A percentile compares a stretch with the other conserved stretches of the same genome.
These are phyloP conservation scores for Autographa pulchrina DNA, from an alignment of 2,888 invertebrate genomes.

Conservation along the genomic window DNA sequence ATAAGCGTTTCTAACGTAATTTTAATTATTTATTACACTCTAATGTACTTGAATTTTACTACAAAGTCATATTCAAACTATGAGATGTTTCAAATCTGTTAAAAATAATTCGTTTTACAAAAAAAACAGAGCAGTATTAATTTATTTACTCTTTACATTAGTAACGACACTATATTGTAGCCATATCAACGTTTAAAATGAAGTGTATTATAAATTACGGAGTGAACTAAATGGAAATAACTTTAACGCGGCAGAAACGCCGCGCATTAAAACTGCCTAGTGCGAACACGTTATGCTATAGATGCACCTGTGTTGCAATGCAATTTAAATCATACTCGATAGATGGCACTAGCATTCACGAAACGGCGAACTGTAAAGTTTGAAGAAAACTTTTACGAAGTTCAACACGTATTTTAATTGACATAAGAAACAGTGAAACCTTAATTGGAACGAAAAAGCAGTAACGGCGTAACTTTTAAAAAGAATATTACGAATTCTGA, in stretches of 20 bases:
- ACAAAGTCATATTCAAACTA: too few relatives aligned
- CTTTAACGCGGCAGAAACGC: neutral
- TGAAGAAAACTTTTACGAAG: neutral
- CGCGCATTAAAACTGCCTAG: neutral
- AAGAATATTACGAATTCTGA: neutral
- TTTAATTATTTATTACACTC: neutral
- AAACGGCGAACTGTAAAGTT: neutral
- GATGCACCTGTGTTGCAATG: neutral
- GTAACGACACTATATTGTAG: too few relatives aligned
- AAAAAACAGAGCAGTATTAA: too few relatives aligned
- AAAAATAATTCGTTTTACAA: too few relatives aligned
- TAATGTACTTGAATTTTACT: neutral
- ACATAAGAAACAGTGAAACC: neutral
- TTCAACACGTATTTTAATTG: neutral
- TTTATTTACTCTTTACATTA: too few relatives aligned
- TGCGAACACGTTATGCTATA: constrained; percentile 3
- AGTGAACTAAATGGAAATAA: too few relatives aligned
- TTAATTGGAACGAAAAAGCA: neutral
- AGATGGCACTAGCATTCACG: constrained; percentile 29
- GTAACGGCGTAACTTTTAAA: neutral
- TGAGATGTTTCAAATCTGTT: too few relatives aligned
- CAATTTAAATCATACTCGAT: neutral
- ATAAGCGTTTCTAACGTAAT: neutral
- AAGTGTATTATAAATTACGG: too few relatives aligned
- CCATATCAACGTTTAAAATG: too few relatives aligned